Percentiles rank a stretch among this genome's conserved stretches.
These are phyloP conservation scores for Maniola jurtina DNA, from an alignment of 1,140 invertebrate genomes.

Conservation along the genomic window DNA sequence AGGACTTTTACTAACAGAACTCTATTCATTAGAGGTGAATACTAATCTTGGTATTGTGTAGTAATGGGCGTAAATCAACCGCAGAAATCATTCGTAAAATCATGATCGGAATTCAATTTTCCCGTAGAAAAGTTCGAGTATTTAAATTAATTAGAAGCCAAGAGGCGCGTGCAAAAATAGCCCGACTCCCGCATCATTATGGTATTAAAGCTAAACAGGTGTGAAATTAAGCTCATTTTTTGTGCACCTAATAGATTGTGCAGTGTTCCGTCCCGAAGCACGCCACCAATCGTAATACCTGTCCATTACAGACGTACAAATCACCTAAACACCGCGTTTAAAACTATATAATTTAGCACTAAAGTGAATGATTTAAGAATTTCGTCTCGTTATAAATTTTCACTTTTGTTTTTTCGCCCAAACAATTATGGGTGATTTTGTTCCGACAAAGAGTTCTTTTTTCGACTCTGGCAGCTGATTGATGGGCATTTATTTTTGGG, in stretches of 20 bases:
- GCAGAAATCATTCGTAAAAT: constrained; percentile 23
- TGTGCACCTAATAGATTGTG: constrained; percentile 68
- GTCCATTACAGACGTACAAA: constrained; percentile 60
- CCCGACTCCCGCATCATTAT: constrained; percentile 62
- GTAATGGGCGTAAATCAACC: background rate
- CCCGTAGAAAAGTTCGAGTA: constrained; percentile 19
- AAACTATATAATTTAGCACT: constrained; percentile 75
- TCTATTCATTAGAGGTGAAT: too few species aligned
- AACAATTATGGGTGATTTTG: constrained; percentile 61
- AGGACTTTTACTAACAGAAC: too few species aligned
- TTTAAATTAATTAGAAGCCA: constrained; percentile 9
- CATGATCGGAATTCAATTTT: constrained; percentile 37
- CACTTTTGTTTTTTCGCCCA: constrained; percentile 71
- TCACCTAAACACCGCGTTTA: constrained; percentile 68
- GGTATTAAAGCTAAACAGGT: constrained; percentile 74
- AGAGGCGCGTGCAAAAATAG: constrained; percentile 57
- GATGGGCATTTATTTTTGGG: constrained; percentile 72
- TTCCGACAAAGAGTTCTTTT: constrained; percentile 66
- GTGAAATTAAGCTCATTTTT: constrained; percentile 75
- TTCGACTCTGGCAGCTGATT: constrained; percentile 61
- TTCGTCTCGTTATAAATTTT: constrained; percentile 73
- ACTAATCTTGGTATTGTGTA: background rate
- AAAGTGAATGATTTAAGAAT: constrained; percentile 71
- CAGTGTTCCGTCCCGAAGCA: constrained; percentile 54
- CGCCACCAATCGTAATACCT: constrained; percentile 59